Percentiles rank a stretch among this genome's conserved stretches.
phyloP scores from a whole-genome alignment of 2,113 vertebrate species.

The Myotis yumanensis region DNA sequence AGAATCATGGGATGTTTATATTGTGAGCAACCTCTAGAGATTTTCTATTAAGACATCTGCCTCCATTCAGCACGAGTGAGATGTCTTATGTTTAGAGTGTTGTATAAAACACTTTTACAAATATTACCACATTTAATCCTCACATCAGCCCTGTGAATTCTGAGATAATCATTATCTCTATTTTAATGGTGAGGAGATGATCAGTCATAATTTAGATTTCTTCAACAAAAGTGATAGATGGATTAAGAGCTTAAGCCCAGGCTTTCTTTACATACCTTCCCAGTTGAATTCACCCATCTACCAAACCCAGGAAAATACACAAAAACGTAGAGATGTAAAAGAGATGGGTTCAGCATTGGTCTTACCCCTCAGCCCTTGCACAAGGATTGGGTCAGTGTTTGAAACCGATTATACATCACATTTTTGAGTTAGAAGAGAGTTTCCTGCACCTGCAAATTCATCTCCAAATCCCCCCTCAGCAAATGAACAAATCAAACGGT shows the following conservation, averaged over 20 bases:
- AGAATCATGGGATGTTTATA: slow-evolving; percentile 36
- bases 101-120: slow-evolving; percentile 54
- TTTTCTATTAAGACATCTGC: slow-evolving; percentile 48
- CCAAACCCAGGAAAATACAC: not conserved
- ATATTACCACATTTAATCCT: slow-evolving; percentile 60
- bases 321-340: not conserved
- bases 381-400: not conserved
- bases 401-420: not conserved
- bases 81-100: slow-evolving; percentile 14
- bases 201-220: not conserved
- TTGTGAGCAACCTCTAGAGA: slow-evolving; percentile 48
- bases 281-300: not conserved
- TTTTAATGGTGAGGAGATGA: slow-evolving; percentile 30
- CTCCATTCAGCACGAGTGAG: slow-evolving; percentile 23
- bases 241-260: not conserved
- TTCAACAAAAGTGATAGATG: not conserved
- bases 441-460: not conserved
- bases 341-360: too few relatives aligned
- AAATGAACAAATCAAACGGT: not conserved
- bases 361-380: not conserved
- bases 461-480: not conserved
- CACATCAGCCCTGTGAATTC: slow-evolving; percentile 47
- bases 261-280: not conserved
- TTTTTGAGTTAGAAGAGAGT: not conserved
- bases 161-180: slow-evolving; percentile 32